Evolutionary conservation across 2,888 invertebrate genomes (phyloP).

Genomic region (Hyppa rectilinea): DNA sequence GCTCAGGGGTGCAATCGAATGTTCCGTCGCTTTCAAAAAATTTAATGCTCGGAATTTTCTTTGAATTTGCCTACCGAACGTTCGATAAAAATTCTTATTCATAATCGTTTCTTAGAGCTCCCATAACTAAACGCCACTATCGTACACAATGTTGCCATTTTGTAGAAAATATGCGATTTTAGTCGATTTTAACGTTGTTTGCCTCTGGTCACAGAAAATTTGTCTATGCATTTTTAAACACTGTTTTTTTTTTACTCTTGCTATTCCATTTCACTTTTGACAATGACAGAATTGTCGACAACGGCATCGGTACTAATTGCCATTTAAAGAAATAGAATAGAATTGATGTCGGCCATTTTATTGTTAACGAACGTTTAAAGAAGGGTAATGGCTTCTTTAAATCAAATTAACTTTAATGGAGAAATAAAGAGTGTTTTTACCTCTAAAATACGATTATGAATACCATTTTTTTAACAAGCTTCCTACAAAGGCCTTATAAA

Average conservation of each 20-base stretch:
- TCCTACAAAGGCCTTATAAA: no score
- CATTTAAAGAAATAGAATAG: constrained; percentile 26
- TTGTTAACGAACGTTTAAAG: no score
- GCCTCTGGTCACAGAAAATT: constrained; percentile 20
- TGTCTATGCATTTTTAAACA: constrained; percentile 20
- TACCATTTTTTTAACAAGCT: constrained; percentile 38
- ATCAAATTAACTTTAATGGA: constrained; percentile 17
- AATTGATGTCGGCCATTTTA: no score
- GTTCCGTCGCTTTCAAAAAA: no score
- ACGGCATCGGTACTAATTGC: constrained; percentile 25
- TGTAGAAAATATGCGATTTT: constrained; percentile 20
- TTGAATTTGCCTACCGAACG: no score
- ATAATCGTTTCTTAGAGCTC: constrained; percentile 10
- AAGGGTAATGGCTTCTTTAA: no score
- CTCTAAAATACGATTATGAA: constrained; percentile 35
- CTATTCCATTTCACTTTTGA: no score
- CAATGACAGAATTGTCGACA: constrained; percentile 26
- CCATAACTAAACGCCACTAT: constrained; percentile 20
- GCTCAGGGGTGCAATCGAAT: no score
- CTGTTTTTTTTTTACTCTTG: constrained; percentile 23
- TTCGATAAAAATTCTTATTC: no score
- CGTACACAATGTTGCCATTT: constrained; percentile 19
- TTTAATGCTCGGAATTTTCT: no score
- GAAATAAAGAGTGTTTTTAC: constrained; percentile 21
- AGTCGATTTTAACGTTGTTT: constrained; percentile 20